Percentiles rank a stretch among this genome's conserved stretches.
Evolutionary conservation across 2,888 invertebrate species (phyloP).

Genomic region (Epinotia brunnichana): DNA sequence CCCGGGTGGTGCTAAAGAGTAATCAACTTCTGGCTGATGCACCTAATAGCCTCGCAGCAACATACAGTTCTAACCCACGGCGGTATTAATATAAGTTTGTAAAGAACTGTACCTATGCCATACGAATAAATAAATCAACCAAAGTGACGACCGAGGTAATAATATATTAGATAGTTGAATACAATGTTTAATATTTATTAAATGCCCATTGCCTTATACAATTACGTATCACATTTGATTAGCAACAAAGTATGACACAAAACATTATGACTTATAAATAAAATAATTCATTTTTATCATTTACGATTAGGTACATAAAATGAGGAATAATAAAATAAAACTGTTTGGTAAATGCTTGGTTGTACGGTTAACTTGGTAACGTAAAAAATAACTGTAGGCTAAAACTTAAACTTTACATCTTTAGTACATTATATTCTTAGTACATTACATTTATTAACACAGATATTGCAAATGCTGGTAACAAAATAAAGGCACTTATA

Average conservation of each 20-base stretch:
- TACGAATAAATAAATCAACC: no score
- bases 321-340: neutral
- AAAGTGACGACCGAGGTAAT: no score
- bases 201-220: slow-evolving; percentile 30
- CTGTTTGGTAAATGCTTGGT: slow-evolving; percentile 16
- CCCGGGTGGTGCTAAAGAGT: no score
- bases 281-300: neutral
- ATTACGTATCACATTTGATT: slow-evolving; percentile 27
- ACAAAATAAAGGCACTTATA: neutral
- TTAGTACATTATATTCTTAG: no score
- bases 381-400: neutral
- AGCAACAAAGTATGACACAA: slow-evolving; percentile 26
- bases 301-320: no score
- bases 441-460: neutral
- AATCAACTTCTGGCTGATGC: no score
- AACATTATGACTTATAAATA: neutral
- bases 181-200: slow-evolving; percentile 20
- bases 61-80: no score
- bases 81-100: no score
- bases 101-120: no score
- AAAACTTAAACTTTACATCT: slow-evolving; percentile 1
- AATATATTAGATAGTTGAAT: neutral
- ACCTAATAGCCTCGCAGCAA: no score
- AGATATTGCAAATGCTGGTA: neutral
- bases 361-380: slow-evolving; percentile 13